Evolutionary conservation across 1,140 invertebrate genomes (phyloP), one percentile per base, ranked within the genome.

Genomic region (Drosophila seguyi): DNA sequence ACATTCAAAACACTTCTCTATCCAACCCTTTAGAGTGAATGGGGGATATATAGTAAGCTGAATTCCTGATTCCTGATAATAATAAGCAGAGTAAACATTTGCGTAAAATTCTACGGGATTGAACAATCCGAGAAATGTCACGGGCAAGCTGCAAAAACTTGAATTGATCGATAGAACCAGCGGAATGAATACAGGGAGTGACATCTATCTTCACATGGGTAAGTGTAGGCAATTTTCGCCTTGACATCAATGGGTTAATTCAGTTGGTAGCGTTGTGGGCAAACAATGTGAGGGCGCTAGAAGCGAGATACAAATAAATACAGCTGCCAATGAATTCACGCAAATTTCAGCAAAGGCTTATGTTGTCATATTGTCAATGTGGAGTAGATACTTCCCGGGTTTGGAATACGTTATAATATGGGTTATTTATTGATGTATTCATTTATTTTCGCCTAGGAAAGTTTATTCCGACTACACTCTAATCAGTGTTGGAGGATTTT

Each of bases 91-190:
- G 8, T 45, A 76, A 72, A 85, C 67, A 81, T 61, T 91, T 87
- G 71, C 76, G 71, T 75, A 84, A 91, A 87, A 72, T 72, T 68
- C 78, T 39, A 50, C 74, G 36, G 52, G 58, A 36, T 29, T 56
- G 25, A 52, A 72, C 55, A 38, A 55, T 55, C 39, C 44, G 25
- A 6, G 48, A 60, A 81, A 72, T 86, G 78, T 72, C 69, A 61
- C 69, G 75, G 31, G 10, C 83, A 87, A 86, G 83, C 83, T 87
- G 83, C 79, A 88, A 87, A 78, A 82, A 69, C 65, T 20, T 72
- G 71, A 81, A 85, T 74, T 81, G 73, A 77, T 68, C 65, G 75
- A 81, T 73, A 18, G 36, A 20, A 8, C 44, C 58, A 29, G 18
- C 41, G 13, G 11, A 44, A 18, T 36, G 58, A 22, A 27, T 47